Conservation (phyloP, 2,113 vertebrate genomes). For the Sphaerodactylus townsendi region DNA sequence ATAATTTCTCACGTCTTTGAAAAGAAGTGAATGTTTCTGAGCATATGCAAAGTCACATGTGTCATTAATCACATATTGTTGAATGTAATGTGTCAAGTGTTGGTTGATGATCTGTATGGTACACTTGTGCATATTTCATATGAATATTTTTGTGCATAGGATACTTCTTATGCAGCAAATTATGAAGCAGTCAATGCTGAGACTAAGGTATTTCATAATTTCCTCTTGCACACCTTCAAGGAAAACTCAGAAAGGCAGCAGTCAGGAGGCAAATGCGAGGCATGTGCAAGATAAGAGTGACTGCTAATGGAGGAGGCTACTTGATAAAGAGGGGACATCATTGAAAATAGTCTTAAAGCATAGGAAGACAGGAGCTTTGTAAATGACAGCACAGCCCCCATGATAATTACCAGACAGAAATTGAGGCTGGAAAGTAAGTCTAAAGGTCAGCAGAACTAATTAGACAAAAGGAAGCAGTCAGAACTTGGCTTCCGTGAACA, state of each 20-base stretch:
- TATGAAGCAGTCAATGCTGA: background rate
- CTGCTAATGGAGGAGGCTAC: constrained; percentile 18
- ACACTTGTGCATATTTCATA: background rate
- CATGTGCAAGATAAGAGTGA: constrained; percentile 6
- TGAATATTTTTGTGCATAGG: background rate
- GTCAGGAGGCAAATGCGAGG: constrained; percentile 4
- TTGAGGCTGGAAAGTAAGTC: constrained; percentile 25
- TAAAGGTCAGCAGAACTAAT: constrained; percentile 47
- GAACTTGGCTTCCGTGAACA: constrained; percentile 26
- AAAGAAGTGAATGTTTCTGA: background rate
- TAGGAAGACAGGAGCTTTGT: background rate
- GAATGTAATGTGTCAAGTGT: background rate
- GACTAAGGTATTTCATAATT: background rate
- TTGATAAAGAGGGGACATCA: background rate
- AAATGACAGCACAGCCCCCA: rapidly evolving
- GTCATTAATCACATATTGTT: background rate
- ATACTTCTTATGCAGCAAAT: background rate
- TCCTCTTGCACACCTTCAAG: constrained; percentile 38
- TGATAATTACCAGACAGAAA: constrained; percentile 31
- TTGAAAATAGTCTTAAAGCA: constrained; percentile 15
- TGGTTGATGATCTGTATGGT: background rate
- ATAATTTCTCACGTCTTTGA: background rate
- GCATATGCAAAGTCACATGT: rapidly evolving
- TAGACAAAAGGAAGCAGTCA: constrained; percentile 29
- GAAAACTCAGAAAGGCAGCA: constrained; percentile 36